Evolutionary conservation across 2,888 invertebrate species (phyloP).

Genomic region (Physocephala rufipes): DNA sequence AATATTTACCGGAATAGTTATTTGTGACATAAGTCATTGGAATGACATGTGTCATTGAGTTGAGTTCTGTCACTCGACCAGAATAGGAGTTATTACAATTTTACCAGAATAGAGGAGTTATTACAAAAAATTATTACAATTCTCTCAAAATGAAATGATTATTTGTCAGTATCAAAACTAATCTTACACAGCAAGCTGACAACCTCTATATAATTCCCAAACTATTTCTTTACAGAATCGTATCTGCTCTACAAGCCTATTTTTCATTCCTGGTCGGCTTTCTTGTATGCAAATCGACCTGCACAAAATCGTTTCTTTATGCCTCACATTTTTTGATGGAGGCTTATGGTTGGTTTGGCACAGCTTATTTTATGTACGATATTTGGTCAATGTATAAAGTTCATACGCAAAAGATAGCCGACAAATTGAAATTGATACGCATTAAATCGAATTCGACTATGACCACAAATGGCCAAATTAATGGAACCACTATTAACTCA

Average conservation of each 20-base stretch:
- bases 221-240: slow-evolving; percentile 67
- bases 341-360: slow-evolving; percentile 82
- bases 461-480: slow-evolving; percentile 39
- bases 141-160: neutral
- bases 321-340: slow-evolving; percentile 78
- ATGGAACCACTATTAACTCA: slow-evolving; percentile 45
- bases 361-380: slow-evolving; percentile 82
- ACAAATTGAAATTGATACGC: slow-evolving; percentile 60
- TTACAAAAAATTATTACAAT: too few species aligned
- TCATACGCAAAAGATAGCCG: slow-evolving; percentile 67
- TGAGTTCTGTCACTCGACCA: too few species aligned
- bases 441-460: slow-evolving; percentile 48
- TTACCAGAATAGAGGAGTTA: too few species aligned
- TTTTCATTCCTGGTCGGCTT: slow-evolving; percentile 75
- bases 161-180: too few species aligned
- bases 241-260: slow-evolving; percentile 77
- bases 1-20: neutral
- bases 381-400: slow-evolving; percentile 84
- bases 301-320: slow-evolving; percentile 74
- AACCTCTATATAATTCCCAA: neutral
- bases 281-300: slow-evolving; percentile 75
- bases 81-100: neutral
- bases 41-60: too few species aligned
- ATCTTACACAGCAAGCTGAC: neutral
- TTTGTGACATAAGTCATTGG: too few species aligned